Evolutionary conservation across 1,140 invertebrate species (phyloP).

Genomic region (Myzus persicae): DNA sequence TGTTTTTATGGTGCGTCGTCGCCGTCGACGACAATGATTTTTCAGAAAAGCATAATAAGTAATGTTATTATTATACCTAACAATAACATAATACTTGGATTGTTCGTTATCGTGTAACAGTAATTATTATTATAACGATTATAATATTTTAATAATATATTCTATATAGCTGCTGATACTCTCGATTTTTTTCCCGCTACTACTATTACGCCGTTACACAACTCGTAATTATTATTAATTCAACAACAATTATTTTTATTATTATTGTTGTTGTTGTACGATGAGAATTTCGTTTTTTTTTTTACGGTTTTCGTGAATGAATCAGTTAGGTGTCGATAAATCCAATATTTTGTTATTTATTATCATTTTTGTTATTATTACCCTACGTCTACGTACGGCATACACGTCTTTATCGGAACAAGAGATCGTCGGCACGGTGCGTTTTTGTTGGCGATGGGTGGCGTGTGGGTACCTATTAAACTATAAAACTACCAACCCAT

Average conservation of each 20-base stretch:
- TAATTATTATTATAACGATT: neutral
- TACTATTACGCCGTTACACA: neutral
- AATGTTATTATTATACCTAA: constrained; percentile 9
- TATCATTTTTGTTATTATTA: neutral
- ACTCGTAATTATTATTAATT: neutral
- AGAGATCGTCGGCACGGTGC: neutral
- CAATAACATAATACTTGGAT: neutral
- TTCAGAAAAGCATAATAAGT: neutral
- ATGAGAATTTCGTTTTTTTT: neutral
- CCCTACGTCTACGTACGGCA: neutral
- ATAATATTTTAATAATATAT: neutral
- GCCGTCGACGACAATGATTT: neutral
- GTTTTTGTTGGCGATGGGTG: too few relatives aligned
- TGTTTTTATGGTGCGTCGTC: neutral
- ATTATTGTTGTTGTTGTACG: neutral
- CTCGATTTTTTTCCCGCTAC: neutral
- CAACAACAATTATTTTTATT: neutral
- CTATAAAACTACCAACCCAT: neutral
- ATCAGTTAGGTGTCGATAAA: neutral
- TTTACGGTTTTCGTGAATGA: constrained; percentile 6
- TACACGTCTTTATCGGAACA: neutral
- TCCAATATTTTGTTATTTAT: neutral
- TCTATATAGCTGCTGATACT: neutral
- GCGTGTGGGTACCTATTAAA: neutral
- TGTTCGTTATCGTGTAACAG: neutral